A percentile compares a stretch with the other conserved stretches of the same genome.
phyloP scores from a whole-genome alignment of 2,113 vertebrate species.

The Platysteira castanea region DNA sequence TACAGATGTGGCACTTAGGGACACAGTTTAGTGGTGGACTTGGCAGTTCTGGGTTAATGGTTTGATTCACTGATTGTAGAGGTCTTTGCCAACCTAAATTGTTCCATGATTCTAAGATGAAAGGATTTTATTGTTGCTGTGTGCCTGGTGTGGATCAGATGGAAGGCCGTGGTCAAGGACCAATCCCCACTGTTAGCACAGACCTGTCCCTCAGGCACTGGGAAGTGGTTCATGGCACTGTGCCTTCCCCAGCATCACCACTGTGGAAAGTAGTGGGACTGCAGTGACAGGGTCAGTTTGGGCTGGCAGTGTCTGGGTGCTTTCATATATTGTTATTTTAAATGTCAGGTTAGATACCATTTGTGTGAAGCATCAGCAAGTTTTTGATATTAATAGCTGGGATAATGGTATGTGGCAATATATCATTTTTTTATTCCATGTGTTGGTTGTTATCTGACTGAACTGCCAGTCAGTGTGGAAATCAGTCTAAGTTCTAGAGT shows the following conservation, averaged over 20 bases:
- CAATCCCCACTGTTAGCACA: accelerated
- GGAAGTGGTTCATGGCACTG: neutral
- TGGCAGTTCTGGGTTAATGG: neutral
- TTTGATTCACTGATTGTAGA: neutral
- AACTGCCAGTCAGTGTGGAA: neutral
- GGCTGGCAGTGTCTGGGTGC: neutral
- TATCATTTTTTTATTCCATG: neutral
- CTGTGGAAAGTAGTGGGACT: neutral
- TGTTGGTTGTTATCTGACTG: neutral
- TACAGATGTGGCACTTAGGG: neutral
- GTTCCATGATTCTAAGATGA: neutral
- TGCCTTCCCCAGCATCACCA: neutral
- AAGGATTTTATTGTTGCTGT: neutral
- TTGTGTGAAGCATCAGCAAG: neutral
- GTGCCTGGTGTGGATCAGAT: neutral
- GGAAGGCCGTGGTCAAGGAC: neutral
- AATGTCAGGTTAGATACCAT: neutral
- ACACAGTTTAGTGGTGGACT: neutral
- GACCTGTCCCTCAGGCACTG: neutral
- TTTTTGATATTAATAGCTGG: neutral
- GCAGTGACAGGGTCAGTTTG: neutral
- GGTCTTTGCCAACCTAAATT: neutral
- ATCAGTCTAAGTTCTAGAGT: neutral
- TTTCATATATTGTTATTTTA: neutral
- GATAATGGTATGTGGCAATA: neutral